Evolutionary conservation across 2,888 invertebrate genomes (phyloP), one percentile per base, ranked within the genome.

Genomic region (Stomorhina lunata): DNA sequence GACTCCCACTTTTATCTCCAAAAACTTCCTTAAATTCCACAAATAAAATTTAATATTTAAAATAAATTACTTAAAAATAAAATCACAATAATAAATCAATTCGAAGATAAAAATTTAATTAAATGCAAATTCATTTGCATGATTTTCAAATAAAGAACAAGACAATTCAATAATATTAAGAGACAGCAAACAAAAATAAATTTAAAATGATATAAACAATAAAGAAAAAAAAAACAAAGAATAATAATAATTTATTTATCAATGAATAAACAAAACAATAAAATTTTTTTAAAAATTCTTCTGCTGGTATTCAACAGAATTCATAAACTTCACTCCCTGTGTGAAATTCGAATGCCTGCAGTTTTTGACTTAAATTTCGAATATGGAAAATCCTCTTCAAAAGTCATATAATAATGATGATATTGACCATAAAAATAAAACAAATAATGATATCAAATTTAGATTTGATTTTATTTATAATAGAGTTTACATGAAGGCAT

Each of bases 61-160:
- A 55, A 37, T 59, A 40, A 57, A 66, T 22, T 43, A 45, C 6
- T 29, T 53, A 2, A n/a, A 55, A 29, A 57, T 25, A 57, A 71
- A 63, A 76, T 55, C 43, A 72, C 43, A 77, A 77, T n/a, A n/a
- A n/a, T 61, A 81, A 73, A 81, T 63, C 78, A 81, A 61, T 48
- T 72, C n/a, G 15, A 7, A 61, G 48, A 81, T 34, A 80, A 79
- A 69, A 65, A 81, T 50, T 63, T 81, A 78, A 81, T 81, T 78
- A 73, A 77, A 81, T 77, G 78, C 72, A 77, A 81, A 53, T 66
- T 77, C 61, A 77, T 81, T 81, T 77, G 66, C 66, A 76, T 81
- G 53, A 81, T 66, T 55, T 75, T 55, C 50, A 66, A 71, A 72
- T 37, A 72, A 57, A 59, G 50, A 4, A 65, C 12, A 48, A 69